A percentile compares a stretch with the other conserved stretches of the same genome.
phyloP scores from a whole-genome alignment of 2,797 vertebrate genomes.

The Tapirus indicus region DNA sequence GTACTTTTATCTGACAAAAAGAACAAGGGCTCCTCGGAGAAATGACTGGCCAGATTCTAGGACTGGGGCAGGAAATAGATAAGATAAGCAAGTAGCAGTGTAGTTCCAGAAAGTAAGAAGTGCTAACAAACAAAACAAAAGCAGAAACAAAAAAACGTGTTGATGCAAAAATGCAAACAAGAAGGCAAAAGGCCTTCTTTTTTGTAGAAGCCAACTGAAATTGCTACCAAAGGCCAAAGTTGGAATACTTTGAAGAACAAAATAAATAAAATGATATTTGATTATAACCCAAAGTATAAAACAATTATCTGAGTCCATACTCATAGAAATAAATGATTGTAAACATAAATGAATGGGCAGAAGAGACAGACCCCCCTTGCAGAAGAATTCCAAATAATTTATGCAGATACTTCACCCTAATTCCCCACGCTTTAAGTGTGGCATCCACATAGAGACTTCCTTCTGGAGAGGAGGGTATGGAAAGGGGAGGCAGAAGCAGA shows the following conservation, averaged over 20 bases:
- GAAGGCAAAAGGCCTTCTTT: background rate
- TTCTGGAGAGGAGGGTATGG: background rate
- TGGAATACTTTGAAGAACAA: background rate
- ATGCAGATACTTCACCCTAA: background rate
- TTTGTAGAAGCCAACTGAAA: too few relatives aligned
- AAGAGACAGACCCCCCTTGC: background rate
- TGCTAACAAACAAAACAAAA: accelerated
- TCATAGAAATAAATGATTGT: background rate
- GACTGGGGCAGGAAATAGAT: too few relatives aligned
- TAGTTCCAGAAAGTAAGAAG: background rate
- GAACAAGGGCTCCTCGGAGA: background rate
- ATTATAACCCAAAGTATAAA: background rate
- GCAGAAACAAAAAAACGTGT: accelerated
- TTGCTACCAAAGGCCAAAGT: background rate
- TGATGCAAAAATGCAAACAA: background rate
- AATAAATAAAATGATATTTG: background rate
- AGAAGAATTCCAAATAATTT: background rate
- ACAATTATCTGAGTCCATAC: background rate
- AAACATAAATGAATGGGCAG: background rate
- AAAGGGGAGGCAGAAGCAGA: background rate
- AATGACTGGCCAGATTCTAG: background rate
- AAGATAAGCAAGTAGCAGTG: too few relatives aligned
- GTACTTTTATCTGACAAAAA: background rate
- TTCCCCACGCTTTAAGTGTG: background rate
- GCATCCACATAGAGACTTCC: background rate